Evolutionary conservation across 2,113 vertebrate species (phyloP).

Genomic region (Dicaeum eximium): DNA sequence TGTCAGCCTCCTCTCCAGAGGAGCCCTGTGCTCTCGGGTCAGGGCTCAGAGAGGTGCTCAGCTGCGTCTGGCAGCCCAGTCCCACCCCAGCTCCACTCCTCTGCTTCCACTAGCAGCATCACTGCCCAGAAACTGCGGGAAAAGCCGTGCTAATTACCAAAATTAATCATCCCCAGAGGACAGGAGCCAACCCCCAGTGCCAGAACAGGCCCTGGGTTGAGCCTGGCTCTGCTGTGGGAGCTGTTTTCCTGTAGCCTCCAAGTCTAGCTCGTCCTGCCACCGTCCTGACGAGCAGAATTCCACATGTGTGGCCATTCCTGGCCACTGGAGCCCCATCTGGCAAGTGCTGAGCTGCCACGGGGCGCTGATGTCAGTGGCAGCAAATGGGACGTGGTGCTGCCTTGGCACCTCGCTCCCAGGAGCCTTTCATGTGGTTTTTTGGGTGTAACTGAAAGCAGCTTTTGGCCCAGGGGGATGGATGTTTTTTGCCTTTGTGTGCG

Average conservation of each 20-base stretch:
- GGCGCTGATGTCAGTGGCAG: not conserved
- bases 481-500: not conserved
- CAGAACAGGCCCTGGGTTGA: not conserved
- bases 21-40: not conserved
- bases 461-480: constrained; percentile 16
- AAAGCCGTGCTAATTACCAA: not conserved
- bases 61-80: not conserved
- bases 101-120: not conserved
- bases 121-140: not conserved
- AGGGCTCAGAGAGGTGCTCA: not conserved
- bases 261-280: accelerated
- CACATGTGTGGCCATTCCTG: not conserved
- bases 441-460: constrained; percentile 36
- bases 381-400: not conserved
- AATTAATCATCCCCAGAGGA: not conserved
- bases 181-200: not conserved
- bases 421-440: constrained; percentile 54
- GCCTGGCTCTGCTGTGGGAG: not conserved
- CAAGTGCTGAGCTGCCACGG: not conserved
- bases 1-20: not conserved
- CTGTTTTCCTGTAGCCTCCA: accelerated
- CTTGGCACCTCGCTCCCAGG: not conserved
- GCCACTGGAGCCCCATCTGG: not conserved
- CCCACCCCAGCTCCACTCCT: not conserved
- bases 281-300: not conserved